A percentile compares a stretch with the other conserved stretches of the same genome.
phyloP scores from a whole-genome alignment of 2,113 vertebrate species.

The Neogobius melanostomus region DNA sequence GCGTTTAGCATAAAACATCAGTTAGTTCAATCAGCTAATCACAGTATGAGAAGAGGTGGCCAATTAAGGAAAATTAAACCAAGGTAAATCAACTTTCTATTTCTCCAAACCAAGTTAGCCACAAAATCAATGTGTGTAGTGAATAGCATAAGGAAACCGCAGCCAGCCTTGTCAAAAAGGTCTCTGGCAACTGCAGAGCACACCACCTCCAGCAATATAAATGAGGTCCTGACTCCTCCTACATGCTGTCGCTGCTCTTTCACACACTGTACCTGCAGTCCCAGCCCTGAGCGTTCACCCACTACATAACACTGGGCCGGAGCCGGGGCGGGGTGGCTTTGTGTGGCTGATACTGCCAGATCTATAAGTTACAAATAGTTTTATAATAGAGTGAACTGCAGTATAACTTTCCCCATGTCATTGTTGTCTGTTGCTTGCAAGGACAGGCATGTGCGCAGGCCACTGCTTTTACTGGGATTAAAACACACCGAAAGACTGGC shows the following conservation, averaged over 20 bases:
- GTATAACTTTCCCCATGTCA: not conserved
- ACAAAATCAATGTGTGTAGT: constrained; percentile 9
- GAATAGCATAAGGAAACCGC: constrained; percentile 36
- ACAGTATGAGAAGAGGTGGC: too few relatives aligned
- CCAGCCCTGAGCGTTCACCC: constrained; percentile 9
- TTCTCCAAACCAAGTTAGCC: constrained; percentile 12
- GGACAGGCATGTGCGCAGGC: too few relatives aligned
- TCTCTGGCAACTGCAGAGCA: constrained; percentile 60
- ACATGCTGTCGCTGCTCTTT: constrained; percentile 27
- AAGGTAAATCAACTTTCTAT: not conserved
- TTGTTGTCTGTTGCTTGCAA: not conserved
- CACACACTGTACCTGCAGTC: constrained; percentile 25
- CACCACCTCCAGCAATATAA: constrained; percentile 36
- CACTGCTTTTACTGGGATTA: too few relatives aligned
- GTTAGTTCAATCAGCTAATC: too few relatives aligned
- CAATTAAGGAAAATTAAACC: too few relatives aligned
- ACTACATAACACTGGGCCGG: not conserved
- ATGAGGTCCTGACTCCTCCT: constrained; percentile 51
- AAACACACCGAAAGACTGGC: too few relatives aligned
- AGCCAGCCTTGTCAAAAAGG: constrained; percentile 46
- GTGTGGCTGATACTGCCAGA: not conserved
- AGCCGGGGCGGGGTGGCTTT: not conserved
- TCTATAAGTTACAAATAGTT: not conserved
- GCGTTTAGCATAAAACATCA: too few relatives aligned
- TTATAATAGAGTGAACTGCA: constrained; percentile 2